Evolutionary conservation across 64 coral and sea anemone species (phyloP), one percentile per base, ranked within the genome.

Genomic region (Pocillopora verrucosa): DNA sequence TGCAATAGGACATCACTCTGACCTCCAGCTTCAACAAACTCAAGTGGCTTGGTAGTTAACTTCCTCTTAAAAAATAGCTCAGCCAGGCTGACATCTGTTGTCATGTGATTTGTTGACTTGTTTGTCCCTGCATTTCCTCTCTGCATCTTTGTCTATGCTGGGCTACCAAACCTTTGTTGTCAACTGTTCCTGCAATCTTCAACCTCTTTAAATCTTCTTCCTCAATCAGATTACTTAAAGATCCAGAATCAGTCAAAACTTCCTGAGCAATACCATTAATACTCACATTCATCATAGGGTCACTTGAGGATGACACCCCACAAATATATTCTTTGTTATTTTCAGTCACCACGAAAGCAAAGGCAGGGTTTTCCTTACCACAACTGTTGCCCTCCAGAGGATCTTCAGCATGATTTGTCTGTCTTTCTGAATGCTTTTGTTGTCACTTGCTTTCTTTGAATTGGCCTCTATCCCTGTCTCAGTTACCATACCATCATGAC

Each of bases 131-230:
- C 80, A 85, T 30, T 84, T 60, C 80, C 13, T 84, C 72, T 91
- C 80, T 12, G 80, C 80, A 2, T 91, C 69, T 25, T 58, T 17
- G n/a, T 86, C 70, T 3, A 91, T 83, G 13, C 89, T 72, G 10
- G 89, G 89, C 72, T 80, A 85, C 80, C 80, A 91, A 19, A 91
- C 89, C 51, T 92, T 92, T 19, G 36, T 69, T 24, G 74, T 87
- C 16, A 92, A 37, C 14, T 25, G 56, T 20, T 88, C 75, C 41
- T 88, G 86, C 5, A 41, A 78, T 11, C 77, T 86, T 56, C 86
- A 81, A 30, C 77, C 86, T 9, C 81, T 73, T 15, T 86, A 75
- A 77, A 51, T 51, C 41, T 51, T 51, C 86, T 81, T 13, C 90
- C 80, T n/a, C 86, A 68, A 45, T 87, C 62, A 34, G 75, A 45